Conservation (phyloP, 2,888 invertebrate genomes). For the Macaria notata region DNA sequence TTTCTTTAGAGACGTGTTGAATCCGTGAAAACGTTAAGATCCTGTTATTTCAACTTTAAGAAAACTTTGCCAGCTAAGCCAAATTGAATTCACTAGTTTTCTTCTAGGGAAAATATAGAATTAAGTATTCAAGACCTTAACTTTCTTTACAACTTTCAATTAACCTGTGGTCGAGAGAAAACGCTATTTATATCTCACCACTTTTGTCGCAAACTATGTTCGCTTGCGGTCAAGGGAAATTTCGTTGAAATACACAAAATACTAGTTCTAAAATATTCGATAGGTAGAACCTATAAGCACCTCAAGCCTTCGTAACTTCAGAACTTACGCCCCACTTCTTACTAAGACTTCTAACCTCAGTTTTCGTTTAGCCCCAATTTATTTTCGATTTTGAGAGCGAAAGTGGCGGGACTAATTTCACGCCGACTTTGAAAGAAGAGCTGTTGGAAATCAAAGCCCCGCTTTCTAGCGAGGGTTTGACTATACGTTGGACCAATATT, state of each 20-base stretch:
- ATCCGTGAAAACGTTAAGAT: constrained; percentile 16
- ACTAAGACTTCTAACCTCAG: constrained; percentile 6
- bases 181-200: no score
- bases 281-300: no score
- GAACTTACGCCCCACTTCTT: neutral
- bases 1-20: constrained; percentile 12
- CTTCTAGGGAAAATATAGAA: no score
- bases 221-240: no score
- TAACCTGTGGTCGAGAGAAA: no score
- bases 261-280: no score
- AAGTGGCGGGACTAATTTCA: constrained; percentile 54
- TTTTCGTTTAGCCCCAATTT: constrained; percentile 37
- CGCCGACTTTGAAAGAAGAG: constrained; percentile 52
- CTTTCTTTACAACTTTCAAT: no score
- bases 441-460: constrained; percentile 48
- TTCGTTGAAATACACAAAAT: no score
- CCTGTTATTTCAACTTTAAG: constrained; percentile 19
- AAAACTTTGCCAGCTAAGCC: constrained; percentile 14
- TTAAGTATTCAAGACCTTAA: no score
- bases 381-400: constrained; percentile 42
- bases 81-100: constrained; percentile 7
- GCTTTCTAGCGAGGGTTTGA: constrained; percentile 37
- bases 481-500: constrained; percentile 34
- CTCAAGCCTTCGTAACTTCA: no score
- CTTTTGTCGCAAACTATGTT: no score